Evolutionary conservation across 2,797 vertebrate species (phyloP), one percentile per base, ranked within the genome.

Genomic region (Sarcoramphus papa): DNA sequence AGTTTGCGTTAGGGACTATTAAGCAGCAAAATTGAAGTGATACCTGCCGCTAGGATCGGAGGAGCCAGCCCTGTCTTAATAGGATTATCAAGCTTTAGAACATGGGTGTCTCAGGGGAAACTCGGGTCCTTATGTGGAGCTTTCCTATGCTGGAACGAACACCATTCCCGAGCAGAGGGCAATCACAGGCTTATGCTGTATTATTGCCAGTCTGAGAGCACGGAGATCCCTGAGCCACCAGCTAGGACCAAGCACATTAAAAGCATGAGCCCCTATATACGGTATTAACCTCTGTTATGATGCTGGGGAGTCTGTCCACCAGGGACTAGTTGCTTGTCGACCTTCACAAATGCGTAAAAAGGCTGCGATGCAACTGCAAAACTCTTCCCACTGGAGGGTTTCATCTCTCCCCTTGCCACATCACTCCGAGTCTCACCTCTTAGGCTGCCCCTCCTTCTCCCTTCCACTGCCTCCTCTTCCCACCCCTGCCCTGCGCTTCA

Each of bases 11-110:
- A 54, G 93, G 93, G 92, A 85, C 60, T 51, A 91, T 90, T 91
- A 94, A 93, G 76, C 68, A 91, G 93, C 79, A n/a, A 48, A 96
- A 95, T 65, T 24, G 90, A 76, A 93, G 86, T 21, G 77, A 74
- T 94, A 75, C 86, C 90, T 73, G 82, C 35, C 72, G 45, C 87
- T 92, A 81, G 92, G 84, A 81, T 13, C 53, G 8, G 53, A 93
- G 93, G 92, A 90, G 79, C 91, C 31, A 27, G 84, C 72, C 90
- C 85, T 8, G 40, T 0, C 25, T 45, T 95, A 80, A 95, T 93
- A n/a, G 93, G 90, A 92, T 93, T 92, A 72, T 4, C 75, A 23
- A 62, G 88, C 33, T 73, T 28, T 33, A 56, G 90, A 51, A 27
- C n/a, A 22, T 2, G 50, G 53, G 25, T 30, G 54, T 69, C 87